Conservation (phyloP, 2,888 invertebrate species). For the Podabrus alpinus region DNA sequence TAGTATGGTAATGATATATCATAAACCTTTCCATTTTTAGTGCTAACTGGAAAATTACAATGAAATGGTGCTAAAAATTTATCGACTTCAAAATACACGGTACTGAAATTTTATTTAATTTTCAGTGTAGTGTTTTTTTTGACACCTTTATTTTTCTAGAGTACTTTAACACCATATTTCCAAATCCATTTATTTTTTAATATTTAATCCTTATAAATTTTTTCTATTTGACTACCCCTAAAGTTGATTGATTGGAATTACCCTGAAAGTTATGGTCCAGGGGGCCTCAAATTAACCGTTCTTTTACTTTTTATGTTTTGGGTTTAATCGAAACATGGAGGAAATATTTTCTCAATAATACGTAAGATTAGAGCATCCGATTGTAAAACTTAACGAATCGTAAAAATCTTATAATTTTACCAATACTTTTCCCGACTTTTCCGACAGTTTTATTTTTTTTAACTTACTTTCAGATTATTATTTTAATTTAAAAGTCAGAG, state of each 20-base stretch:
- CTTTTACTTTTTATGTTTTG: background rate
- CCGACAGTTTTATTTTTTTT: background rate
- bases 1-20: no score
- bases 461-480: background rate
- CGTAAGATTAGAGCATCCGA: background rate
- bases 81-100: no score
- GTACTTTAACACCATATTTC: background rate
- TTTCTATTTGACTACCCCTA: no score
- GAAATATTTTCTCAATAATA: background rate
- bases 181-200: background rate
- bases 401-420: background rate
- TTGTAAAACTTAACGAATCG: background rate
- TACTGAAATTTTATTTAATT: no score
- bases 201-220: no score
- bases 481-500: background rate
- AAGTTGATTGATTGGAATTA: background rate
- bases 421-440: background rate
- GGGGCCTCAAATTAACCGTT: background rate
- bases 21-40: no score
- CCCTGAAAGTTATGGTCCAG: no score
- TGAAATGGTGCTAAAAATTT: no score
- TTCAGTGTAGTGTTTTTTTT: no score
- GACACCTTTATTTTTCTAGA: no score
- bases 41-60: no score
- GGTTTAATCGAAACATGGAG: background rate